Evolutionary conservation across 2,888 invertebrate species (phyloP), one percentile per base, ranked within the genome.

Genomic region (Lasioglossum zephyrum): DNA sequence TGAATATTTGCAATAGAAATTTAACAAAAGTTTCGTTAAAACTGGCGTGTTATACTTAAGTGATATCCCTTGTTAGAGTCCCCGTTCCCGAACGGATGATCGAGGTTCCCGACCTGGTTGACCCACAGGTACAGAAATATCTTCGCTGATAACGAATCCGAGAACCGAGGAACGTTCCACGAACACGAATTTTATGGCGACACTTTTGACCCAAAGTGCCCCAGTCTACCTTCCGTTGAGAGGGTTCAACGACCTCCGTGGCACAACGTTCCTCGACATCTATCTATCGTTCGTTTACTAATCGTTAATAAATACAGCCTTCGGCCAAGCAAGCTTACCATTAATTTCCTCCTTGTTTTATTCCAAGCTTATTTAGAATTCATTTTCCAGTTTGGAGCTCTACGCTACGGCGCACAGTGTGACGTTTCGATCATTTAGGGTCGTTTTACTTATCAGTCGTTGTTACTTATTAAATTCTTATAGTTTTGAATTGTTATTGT

Each of bases 61-160:
- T 53, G 53, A 53, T 53, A 53, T 53, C 53, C 53, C 53, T 53
- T 53, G 53, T 60, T 60, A 13, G 60, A 60, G 26, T 13, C 60
- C 13, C 60, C 60, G 13, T 26, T 79, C 31, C 76, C 11, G 53
- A 83, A 77, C 41, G 77, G 77, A 83, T 74, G 79, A 86, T 86
- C 87, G 60, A 77, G 87, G 77, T 69, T 73, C 57, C 57, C 82
- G 87, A 86, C 82, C 82, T n/a, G 26, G 41, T 36, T 74, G 87
- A 82, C 82, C 87, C 72, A 82, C 77, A 86, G 81, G 72, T 74
- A 81, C 70, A 79, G 81, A 80, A 83, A 81, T 77, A 81, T 90
- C 80, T 77, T 81, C 66, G 44, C 47, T 88, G 86, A 89, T 85
- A 90, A 89, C 86, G 76, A 84, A 84, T 73, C 72, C 88, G 79